Evolutionary conservation across 64 coral and sea anemone genomes (phyloP).

Genomic region (Cladopsammia gracilis): DNA sequence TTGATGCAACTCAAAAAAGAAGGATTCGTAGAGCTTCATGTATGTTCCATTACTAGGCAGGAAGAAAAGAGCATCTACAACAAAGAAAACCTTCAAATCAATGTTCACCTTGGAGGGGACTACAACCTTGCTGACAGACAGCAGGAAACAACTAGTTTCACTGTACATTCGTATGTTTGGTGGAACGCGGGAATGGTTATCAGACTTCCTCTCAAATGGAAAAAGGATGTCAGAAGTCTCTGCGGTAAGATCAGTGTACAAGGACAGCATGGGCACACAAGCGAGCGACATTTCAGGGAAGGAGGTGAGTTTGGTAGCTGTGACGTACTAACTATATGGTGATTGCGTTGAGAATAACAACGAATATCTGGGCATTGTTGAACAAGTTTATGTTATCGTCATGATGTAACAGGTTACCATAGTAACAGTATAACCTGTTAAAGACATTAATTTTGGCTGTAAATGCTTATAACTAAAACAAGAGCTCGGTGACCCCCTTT

Average conservation of each 20-base stretch:
- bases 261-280: background rate
- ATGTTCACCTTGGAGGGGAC: constrained; percentile 32
- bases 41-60: background rate
- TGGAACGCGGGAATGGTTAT: constrained; percentile 23
- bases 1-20: no score
- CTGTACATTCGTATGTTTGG: no score
- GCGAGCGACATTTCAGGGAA: background rate
- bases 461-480: no score
- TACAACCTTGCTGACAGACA: constrained; percentile 11
- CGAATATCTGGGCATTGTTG: no score
- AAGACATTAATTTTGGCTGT: no score
- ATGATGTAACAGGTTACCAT: no score
- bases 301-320: no score
- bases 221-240: no score
- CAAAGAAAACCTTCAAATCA: constrained; percentile 25
- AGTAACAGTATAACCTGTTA: no score
- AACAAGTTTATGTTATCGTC: no score
- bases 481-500: no score
- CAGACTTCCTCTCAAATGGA: background rate
- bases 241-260: background rate
- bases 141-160: background rate
- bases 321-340: no score
- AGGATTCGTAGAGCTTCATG: constrained; percentile 39
- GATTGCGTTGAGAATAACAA: background rate
- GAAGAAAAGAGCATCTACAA: constrained; percentile 18